These are phyloP conservation scores for Passer domesticus DNA, from an alignment of 2,113 vertebrate species.

Conservation along the genomic window DNA sequence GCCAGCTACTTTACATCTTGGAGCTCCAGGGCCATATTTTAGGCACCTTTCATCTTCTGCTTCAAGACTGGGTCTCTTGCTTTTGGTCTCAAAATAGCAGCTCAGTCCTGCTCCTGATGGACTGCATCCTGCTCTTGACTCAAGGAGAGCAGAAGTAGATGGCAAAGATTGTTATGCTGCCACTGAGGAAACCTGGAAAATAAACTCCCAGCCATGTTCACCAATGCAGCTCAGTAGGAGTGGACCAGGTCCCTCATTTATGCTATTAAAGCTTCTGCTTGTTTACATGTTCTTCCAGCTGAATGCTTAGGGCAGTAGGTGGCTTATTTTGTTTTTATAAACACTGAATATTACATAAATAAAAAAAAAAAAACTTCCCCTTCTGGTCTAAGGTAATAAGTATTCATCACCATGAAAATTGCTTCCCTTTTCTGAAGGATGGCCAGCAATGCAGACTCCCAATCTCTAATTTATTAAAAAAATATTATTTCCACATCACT, in stretches of 20 bases:
- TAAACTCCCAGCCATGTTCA: neutral
- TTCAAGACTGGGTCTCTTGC: neutral
- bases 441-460: neutral
- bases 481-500: slow-evolving; percentile 14
- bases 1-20: neutral
- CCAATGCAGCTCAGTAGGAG: neutral
- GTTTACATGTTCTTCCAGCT: neutral
- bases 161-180: neutral
- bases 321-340: neutral
- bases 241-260: neutral
- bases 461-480: slow-evolving; percentile 2
- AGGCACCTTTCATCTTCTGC: neutral
- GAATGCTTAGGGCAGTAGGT: neutral
- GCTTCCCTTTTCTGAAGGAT: slow-evolving; percentile 5
- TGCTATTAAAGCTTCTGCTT: neutral
- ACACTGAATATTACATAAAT: neutral
- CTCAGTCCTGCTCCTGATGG: neutral
- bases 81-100: neutral
- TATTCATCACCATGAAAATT: slow-evolving; percentile 5
- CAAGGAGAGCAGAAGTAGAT: neutral
- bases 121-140: neutral
- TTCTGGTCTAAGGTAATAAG: neutral
- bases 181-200: neutral
- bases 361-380: neutral
- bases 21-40: neutral